Percentiles rank a stretch among this genome's conserved stretches.
These are phyloP conservation scores for Phania funesta DNA, from an alignment of 2,888 invertebrate genomes.

Conservation along the genomic window DNA sequence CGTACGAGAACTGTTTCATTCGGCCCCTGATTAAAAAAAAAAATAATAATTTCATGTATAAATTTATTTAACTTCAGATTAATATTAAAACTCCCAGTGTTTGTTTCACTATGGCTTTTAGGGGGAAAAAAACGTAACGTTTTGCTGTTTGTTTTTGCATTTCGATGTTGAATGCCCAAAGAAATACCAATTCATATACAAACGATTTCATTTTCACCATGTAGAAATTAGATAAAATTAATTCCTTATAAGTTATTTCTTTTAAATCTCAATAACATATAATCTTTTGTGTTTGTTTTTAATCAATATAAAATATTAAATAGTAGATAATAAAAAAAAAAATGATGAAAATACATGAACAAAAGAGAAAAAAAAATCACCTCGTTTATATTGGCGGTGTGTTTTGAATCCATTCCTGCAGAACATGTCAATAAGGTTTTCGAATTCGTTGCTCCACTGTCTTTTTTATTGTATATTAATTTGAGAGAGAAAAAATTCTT, in stretches of 20 bases:
- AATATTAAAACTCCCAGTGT: too few relatives aligned
- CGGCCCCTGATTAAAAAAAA: too few relatives aligned
- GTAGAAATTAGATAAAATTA: neutral
- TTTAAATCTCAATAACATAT: constrained; percentile 30
- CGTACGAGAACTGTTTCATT: too few relatives aligned
- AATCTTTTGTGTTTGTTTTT: neutral
- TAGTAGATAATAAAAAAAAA: constrained; percentile 18
- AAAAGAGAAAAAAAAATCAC: constrained; percentile 53
- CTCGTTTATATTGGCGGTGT: constrained; percentile 29
- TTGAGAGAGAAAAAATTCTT: constrained; percentile 57
- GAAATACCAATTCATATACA: too few relatives aligned
- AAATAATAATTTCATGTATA: too few relatives aligned
- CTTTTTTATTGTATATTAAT: constrained; percentile 11
- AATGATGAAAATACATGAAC: constrained; percentile 36
- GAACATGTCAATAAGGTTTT: constrained; percentile 1
- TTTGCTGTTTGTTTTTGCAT: too few relatives aligned
- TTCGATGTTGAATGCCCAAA: too few relatives aligned
- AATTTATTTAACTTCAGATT: too few relatives aligned
- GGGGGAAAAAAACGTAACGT: too few relatives aligned
- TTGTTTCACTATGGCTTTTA: too few relatives aligned
- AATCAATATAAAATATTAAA: constrained; percentile 26
- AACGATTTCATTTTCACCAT: too few relatives aligned
- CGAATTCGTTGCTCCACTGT: constrained; percentile 53
- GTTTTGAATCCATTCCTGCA: constrained; percentile 30
- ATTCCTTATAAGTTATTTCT: constrained; percentile 4